Base-by-base conservation (phyloP, 2,888 invertebrate species). In the Hirtodrosophila cameraria region DNA sequence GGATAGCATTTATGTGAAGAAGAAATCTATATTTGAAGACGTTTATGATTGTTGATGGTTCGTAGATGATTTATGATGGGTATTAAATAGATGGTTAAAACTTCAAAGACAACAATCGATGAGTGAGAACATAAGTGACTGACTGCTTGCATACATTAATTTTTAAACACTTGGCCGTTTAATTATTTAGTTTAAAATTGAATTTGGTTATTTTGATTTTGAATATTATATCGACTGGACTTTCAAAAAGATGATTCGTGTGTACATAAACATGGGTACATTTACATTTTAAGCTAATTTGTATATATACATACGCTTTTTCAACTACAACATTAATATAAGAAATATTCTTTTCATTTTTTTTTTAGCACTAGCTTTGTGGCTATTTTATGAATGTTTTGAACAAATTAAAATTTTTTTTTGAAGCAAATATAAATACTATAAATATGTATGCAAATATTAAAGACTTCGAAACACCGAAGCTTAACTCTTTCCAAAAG, bases 51-150 rank as follows among this genome's bases (percentile, higher is more conserved):
- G 27, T 20, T n/a, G n/a, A 18, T 33, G n/a, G 35, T 39, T 30
- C 50, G 38, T 7, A 20, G 49, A 48, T 77, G 67, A 66, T 61
- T 41, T 41, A 80, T 65, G 55, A 67, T 64, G 41, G 45, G 52
- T 72, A n/a, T n/a, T n/a, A 54, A 68, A 65, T 77, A 53, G 79
- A 80, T 86, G 86, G 80, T 83, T 79, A 53, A 86, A 81, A 81
- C 80, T 81, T 81, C 80, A 81, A 81, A 81, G 80, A 86, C 80
- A 86, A 81, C 80, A 81, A 81, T 79, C 77, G 80, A 81, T 81
- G 80, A 81, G 80, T 81, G 86, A 74, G 70, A 79, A 73, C 67
- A 73, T 70, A 74, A 60, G 61, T 83, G 86, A 76, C 82, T 75
- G 85, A 78, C 70, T 75, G 72, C 52, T 66, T 59, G 66, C 43